A percentile compares a stretch with the other conserved stretches of the same genome.
Conservation (phyloP, 2,888 invertebrate species). For the Mesorhabditis sp. region DNA sequence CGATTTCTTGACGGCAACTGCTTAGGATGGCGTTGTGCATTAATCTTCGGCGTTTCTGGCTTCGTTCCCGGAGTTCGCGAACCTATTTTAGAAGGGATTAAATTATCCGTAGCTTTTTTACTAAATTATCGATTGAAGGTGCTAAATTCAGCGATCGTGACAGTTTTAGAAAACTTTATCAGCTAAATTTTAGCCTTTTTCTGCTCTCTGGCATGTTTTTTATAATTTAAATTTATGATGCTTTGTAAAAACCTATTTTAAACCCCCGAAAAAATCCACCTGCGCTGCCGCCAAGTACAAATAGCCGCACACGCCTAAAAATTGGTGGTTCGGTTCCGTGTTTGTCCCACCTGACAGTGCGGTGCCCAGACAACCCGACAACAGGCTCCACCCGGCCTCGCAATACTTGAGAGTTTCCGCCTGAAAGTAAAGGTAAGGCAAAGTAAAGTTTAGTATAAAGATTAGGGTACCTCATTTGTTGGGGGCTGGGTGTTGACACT, state of each 20-base stretch:
- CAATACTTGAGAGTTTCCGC: constrained; percentile 20
- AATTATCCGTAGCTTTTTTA: too few relatives aligned
- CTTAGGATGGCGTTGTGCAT: constrained; percentile 37
- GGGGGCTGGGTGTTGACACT: constrained; percentile 7
- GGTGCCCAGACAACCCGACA: constrained; percentile 13
- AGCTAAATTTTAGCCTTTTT: too few relatives aligned
- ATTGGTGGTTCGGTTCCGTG: not conserved
- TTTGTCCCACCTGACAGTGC: not conserved
- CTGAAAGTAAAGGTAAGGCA: constrained; percentile 2
- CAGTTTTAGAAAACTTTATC: too few relatives aligned
- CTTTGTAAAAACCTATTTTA: too few relatives aligned
- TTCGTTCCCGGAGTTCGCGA: constrained; percentile 58
- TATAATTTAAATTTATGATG: too few relatives aligned
- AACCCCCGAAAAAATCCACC: not conserved
- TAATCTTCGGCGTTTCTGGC: constrained; percentile 65
- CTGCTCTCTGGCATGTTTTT: too few relatives aligned
- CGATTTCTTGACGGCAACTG: constrained; percentile 34
- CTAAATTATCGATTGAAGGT: too few relatives aligned
- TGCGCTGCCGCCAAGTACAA: not conserved
- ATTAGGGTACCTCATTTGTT: not conserved
- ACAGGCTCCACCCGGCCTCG: constrained; percentile 31
- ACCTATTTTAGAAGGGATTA: too few relatives aligned
- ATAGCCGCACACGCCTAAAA: not conserved
- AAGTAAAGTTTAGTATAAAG: not conserved
- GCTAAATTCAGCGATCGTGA: too few relatives aligned